Percentiles rank a stretch among this genome's conserved stretches.
Conservation (phyloP, 1,140 invertebrate genomes). For the Rhizoglyphus robini region DNA sequence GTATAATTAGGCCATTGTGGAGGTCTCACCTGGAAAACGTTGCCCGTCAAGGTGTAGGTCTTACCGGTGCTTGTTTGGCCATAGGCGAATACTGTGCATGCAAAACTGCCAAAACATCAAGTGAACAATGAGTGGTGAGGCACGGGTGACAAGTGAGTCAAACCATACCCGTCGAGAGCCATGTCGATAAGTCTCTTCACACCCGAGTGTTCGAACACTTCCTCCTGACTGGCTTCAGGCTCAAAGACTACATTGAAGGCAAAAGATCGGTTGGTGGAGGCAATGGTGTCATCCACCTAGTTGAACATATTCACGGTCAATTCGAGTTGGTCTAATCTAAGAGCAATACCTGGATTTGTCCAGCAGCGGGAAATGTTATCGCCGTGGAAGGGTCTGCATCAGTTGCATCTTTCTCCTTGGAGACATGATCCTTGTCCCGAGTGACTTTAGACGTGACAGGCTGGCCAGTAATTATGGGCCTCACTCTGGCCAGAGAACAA, state of each 20-base stretch:
- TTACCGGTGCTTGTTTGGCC: conserved; percentile 94
- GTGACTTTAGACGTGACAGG: not conserved
- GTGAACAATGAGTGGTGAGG: not conserved
- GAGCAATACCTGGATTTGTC: conserved; percentile 31
- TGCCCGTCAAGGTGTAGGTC: conserved; percentile 80
- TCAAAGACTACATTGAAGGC: conserved; percentile 77
- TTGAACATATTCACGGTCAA: not conserved
- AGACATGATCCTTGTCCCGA: not conserved
- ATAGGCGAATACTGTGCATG: conserved; percentile 85
- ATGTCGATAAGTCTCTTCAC: conserved; percentile 76
- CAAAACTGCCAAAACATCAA: conserved; percentile 44
- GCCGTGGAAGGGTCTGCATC: not conserved
- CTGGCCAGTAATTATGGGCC: conserved; percentile 12
- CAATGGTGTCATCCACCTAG: conserved; percentile 20
- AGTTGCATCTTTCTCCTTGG: conserved; percentile 1
- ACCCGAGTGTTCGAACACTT: conserved; percentile 67
- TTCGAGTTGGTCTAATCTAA: conserved; percentile 22
- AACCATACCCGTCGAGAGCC: conserved; percentile 46
- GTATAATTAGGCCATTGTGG: no score
- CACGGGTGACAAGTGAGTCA: not conserved
- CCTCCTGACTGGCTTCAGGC: conserved; percentile 54
- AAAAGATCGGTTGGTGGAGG: conserved; percentile 44
- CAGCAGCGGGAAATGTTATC: conserved; percentile 31
- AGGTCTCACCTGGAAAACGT: conserved; percentile 25
- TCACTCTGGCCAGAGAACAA: not conserved